Base-by-base conservation (phyloP, 2,797 vertebrate genomes). In the Galaxias olidus region DNA sequence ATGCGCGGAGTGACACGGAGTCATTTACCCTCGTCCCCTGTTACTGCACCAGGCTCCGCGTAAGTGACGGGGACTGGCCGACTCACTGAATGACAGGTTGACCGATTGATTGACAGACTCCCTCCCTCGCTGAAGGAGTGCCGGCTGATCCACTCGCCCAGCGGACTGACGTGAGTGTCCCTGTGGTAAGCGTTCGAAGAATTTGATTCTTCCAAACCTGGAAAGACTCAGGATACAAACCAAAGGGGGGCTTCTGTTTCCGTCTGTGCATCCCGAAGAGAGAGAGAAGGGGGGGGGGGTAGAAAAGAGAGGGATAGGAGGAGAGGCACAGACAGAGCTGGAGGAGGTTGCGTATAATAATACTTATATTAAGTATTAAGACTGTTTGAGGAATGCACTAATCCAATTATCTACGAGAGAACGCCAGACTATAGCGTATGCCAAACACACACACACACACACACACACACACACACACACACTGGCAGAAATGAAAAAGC, bases 291-390 rank as follows among this genome's bases (percentile, higher is more conserved):
- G 78, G 82, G 11, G 63, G 64, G 78, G 71, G 76, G 81, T 78
- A 52, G 17, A 19, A 17, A 17, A 52, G 50, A 52, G 50, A 52
- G 50, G 18, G 78, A 72, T 30, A 75, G 74, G 66, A 61, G 65
- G 58, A 30, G 76, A 78, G 81, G 63, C 58, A 71, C 4, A 52
- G 10, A 10, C 4, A 47, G 46, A 77, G 77, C 77, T 69, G 87
- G 87, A 85, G 89, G 86, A 86, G 73, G 63, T 86, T 69, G 87
- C 87, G 88, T 76, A 88, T 86, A 90, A 84, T 77, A 59, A 72
- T 68, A 84, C 87, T 90, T 73, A 55, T 61, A n/a, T n/a, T n/a
- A 78, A 79, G 75, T 69, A 73, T 79, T 72, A 73, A 75, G 59
- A 61, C 61, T 54, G 80, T 87, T 82, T 86, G 73, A 86, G 82